A percentile compares a stretch with the other conserved stretches of the same genome.
These are phyloP conservation scores for Megaceryle maxima DNA, from an alignment of 2,113 vertebrate species.

Conservation along the genomic window DNA sequence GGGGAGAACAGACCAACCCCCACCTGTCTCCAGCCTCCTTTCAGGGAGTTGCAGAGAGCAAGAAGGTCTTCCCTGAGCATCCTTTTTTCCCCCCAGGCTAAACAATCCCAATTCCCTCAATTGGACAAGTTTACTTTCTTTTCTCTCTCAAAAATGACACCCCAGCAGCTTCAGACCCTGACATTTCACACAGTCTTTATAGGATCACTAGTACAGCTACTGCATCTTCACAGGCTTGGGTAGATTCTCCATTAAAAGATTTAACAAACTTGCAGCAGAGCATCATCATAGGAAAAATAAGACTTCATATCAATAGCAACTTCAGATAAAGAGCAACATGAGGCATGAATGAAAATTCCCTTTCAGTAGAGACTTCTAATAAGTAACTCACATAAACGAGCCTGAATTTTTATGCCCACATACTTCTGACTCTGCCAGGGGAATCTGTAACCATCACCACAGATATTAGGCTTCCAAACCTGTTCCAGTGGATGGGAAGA, in stretches of 20 bases:
- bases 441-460: neutral
- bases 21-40: neutral
- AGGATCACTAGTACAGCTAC: neutral
- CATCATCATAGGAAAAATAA: neutral
- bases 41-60: neutral
- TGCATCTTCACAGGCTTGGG: neutral
- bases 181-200: neutral
- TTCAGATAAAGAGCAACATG: neutral
- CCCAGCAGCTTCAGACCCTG: neutral
- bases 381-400: neutral
- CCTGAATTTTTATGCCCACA: neutral
- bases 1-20: neutral
- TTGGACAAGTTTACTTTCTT: neutral
- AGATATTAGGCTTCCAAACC: neutral
- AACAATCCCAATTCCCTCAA: neutral
- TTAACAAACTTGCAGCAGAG: neutral
- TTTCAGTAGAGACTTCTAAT: neutral
- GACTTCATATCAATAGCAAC: neutral
- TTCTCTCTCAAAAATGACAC: neutral
- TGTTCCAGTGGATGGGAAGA: neutral
- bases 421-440: neutral
- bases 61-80: neutral
- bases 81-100: neutral
- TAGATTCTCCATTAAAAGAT: neutral
- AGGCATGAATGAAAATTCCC: neutral